Base-by-base conservation (phyloP, 2,888 invertebrate species). In the Eupithecia pulchellata region DNA sequence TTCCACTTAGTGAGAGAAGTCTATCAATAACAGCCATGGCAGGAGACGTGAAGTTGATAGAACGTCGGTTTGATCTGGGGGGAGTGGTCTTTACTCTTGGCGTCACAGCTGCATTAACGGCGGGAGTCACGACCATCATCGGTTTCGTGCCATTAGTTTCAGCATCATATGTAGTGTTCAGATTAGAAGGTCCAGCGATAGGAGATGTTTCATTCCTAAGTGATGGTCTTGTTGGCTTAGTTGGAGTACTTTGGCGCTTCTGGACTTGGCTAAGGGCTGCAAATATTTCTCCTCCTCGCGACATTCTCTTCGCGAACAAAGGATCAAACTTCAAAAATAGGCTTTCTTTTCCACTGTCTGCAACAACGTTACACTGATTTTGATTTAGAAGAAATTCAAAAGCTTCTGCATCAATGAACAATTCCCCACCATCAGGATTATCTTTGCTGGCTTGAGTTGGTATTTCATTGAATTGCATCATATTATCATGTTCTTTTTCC, bases 11-110 rank as follows among this genome's bases (percentile, higher is more conserved):
- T 64, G 93, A 93, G 68, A 94, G 84, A 58, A 94, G 88, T 83
- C 92, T 89, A 75, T 94, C 94, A 84, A 94, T 94, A 84, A 93
- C 93, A 78, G 94, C 93, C 81, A 94, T 93, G 82, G 94, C 94
- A 76, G 94, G 94, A 64, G 94, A 93, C 67, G 92, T 90, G 79
- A 92, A 91, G 79, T 89, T 91, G 75, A 91, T 81, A 73, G 93
- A 93, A 74, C 87, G 91, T 76, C 93, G 86, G 77, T 92, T 91
- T 72, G 86, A 79, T 84, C 87, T 89, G 52, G 84, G 86, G 27
- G 91, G 90, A 69, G 91, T 89, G 30, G 87, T 81, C 77, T 89
- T 90, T 58, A 83, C 88, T 81, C 89, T 88, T 34, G 89, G 86
- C 29, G 90, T 85, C 32, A 86, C 84, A 34, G 84, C 80, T 32